Conservation (phyloP, 2,113 vertebrate species). For the Amblyopsis rosae region DNA sequence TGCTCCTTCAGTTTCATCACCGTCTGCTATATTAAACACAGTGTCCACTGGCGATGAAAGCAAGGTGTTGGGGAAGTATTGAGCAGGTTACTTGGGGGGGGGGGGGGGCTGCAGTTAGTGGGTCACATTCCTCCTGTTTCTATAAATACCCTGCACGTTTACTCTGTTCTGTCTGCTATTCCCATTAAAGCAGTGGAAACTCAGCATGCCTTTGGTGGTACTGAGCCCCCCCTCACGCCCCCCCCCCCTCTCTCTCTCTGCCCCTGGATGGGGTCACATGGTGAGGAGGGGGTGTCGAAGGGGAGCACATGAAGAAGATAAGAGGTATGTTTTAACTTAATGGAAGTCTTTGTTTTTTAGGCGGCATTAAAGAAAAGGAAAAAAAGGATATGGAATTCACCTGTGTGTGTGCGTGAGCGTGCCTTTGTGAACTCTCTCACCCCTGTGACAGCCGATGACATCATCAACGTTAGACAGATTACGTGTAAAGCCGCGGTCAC, state of each 20-base stretch:
- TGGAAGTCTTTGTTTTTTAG: constrained; percentile 1
- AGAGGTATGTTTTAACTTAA: constrained; percentile 3
- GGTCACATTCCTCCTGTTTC: constrained; percentile 86
- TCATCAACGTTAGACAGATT: no score
- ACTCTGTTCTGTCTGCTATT: constrained; percentile 87
- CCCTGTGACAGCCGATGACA: no score
- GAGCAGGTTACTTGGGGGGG: constrained; percentile 82
- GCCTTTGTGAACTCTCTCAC: no score
- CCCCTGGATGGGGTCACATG: constrained; percentile 25
- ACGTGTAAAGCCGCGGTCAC: no score
- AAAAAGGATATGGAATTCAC: background rate
- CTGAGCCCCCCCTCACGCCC: constrained; percentile 55
- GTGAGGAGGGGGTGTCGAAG: constrained; percentile 25
- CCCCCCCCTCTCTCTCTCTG: constrained; percentile 41
- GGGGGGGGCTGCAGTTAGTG: constrained; percentile 92
- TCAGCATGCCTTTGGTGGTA: constrained; percentile 55
- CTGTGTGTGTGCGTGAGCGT: background rate
- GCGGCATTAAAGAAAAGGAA: background rate
- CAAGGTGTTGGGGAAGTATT: constrained; percentile 77
- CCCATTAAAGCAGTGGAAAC: constrained; percentile 88
- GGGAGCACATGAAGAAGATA: constrained; percentile 4
- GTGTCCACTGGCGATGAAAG: constrained; percentile 46
- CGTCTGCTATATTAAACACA: no score
- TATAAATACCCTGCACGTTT: constrained; percentile 91
- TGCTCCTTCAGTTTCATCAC: background rate